Evolutionary conservation across 2,113 vertebrate genomes (phyloP).

Genomic region (Picathartes gymnocephalus): DNA sequence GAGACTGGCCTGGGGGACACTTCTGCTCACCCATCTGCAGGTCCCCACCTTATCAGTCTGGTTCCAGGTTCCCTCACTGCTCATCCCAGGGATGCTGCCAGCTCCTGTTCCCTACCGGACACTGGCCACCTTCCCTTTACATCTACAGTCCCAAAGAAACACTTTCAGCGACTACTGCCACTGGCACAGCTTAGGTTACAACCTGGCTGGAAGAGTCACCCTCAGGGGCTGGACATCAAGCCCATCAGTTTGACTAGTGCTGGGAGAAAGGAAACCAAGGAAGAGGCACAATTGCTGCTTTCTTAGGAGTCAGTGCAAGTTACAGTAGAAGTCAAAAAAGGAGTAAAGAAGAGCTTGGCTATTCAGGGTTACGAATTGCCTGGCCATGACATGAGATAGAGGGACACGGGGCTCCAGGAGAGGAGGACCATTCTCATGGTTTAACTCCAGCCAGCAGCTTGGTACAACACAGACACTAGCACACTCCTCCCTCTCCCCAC

Average conservation of each 20-base stretch:
- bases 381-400: neutral
- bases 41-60: neutral
- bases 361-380: neutral
- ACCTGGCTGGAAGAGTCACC: neutral
- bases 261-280: neutral
- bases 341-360: neutral
- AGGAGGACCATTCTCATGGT: neutral
- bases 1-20: neutral
- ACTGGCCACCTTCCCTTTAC: neutral
- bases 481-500: neutral
- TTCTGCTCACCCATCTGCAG: neutral
- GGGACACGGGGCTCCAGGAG: neutral
- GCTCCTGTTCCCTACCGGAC: neutral
- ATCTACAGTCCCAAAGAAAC: neutral
- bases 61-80: neutral
- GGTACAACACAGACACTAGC: neutral
- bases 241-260: neutral
- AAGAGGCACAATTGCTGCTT: neutral
- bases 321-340: neutral
- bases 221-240: accelerated
- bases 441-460: neutral
- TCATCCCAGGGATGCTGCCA: neutral
- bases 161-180: neutral
- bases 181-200: neutral
- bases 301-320: neutral